These are phyloP conservation scores for Piezodorus guildinii DNA, from an alignment of 1,140 invertebrate genomes.

Conservation along the genomic window DNA sequence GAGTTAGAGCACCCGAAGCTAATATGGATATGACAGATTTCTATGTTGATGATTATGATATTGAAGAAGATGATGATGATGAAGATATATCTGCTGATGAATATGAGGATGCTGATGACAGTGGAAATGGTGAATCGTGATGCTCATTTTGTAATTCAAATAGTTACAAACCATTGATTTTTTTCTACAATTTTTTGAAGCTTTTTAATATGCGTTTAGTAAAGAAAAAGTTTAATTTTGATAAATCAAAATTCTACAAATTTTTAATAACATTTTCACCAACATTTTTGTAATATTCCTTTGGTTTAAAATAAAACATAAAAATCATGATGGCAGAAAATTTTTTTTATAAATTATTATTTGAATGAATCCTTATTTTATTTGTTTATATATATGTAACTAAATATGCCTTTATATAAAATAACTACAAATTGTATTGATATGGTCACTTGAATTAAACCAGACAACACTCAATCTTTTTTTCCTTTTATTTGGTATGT, in stretches of 20 bases:
- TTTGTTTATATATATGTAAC: too few species aligned
- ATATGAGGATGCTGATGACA: constrained; percentile 63
- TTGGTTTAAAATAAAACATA: too few species aligned
- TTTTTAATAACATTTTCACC: too few species aligned
- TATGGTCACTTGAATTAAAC: not conserved
- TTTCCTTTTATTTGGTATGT: constrained; percentile 13
- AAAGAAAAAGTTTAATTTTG: not conserved
- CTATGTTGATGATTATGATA: constrained; percentile 84
- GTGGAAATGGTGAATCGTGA: constrained; percentile 57
- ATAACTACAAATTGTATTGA: not conserved
- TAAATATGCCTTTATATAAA: too few species aligned
- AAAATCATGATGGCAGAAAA: too few species aligned
- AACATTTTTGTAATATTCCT: too few species aligned
- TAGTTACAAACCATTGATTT: constrained; percentile 6
- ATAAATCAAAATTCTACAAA: not conserved
- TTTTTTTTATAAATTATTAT: too few species aligned
- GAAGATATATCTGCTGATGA: constrained; percentile 44
- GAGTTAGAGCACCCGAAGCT: constrained; percentile 63
- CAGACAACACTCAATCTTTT: constrained; percentile 1
- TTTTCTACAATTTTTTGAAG: constrained; percentile 12
- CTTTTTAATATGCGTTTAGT: constrained; percentile 7
- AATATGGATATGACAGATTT: constrained; percentile 80
- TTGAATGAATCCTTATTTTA: too few species aligned
- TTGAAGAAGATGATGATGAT: constrained; percentile 51
- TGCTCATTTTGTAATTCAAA: constrained; percentile 18